These are phyloP conservation scores for Hylaea fasciaria DNA, from an alignment of 2,888 invertebrate genomes.

Conservation along the genomic window DNA sequence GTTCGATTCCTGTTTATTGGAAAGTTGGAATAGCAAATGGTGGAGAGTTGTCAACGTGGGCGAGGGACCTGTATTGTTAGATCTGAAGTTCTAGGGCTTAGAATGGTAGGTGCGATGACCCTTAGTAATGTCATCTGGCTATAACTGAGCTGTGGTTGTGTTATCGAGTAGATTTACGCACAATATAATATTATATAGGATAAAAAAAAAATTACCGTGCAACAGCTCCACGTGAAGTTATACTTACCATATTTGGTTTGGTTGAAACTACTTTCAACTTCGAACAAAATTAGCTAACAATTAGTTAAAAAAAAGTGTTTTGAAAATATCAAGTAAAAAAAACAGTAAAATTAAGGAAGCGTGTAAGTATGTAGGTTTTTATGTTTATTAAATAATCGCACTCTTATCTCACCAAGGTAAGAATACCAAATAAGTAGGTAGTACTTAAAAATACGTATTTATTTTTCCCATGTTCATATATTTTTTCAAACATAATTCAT, in stretches of 20 bases:
- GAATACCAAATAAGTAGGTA: too few species aligned
- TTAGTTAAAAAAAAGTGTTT: slow-evolving; percentile 1
- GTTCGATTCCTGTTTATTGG: slow-evolving; percentile 58
- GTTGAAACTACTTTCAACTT: slow-evolving; percentile 34
- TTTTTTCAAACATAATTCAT: too few species aligned
- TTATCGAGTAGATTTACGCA: neutral
- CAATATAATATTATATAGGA: too few species aligned
- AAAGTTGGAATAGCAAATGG: slow-evolving; percentile 60
- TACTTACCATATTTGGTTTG: too few species aligned
- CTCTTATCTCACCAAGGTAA: too few species aligned
- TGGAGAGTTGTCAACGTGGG: slow-evolving; percentile 59
- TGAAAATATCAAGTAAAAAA: slow-evolving; percentile 1
- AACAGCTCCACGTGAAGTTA: too few species aligned
- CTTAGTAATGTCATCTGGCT: slow-evolving; percentile 34
- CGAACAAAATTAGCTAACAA: slow-evolving; percentile 1
- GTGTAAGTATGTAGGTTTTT: neutral
- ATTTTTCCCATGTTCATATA: too few species aligned
- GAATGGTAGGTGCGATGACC: slow-evolving; percentile 41
- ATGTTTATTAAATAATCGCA: too few species aligned
- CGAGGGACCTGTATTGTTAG: slow-evolving; percentile 56
- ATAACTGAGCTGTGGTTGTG: neutral
- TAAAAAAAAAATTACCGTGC: too few species aligned
- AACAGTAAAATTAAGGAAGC: neutral
- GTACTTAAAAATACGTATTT: too few species aligned
- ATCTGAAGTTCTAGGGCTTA: slow-evolving; percentile 54